phyloP scores from a whole-genome alignment of 1,140 invertebrate species.

The Pogonus chalceus region DNA sequence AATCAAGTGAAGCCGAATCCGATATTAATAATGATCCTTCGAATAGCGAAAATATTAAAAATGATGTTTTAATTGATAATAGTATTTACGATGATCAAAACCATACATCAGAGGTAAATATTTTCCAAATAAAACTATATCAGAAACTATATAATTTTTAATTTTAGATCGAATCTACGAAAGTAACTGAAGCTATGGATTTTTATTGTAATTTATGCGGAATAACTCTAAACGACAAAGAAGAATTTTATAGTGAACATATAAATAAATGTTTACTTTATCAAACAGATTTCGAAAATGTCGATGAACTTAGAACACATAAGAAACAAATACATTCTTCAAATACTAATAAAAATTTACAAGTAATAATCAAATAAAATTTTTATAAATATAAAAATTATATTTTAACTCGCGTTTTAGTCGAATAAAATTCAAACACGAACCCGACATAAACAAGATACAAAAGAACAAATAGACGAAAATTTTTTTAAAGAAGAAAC shows the following conservation, averaged over 20 bases:
- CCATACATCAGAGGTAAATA: not conserved
- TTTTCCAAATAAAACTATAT: slow-evolving; percentile 1
- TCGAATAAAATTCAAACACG: not conserved
- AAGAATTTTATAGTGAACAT: slow-evolving; percentile 40
- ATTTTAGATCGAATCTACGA: slow-evolving; percentile 12
- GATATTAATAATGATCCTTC: slow-evolving; percentile 5
- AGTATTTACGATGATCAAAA: slow-evolving; percentile 11
- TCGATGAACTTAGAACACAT: slow-evolving; percentile 36
- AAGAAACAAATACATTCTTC: slow-evolving; percentile 31
- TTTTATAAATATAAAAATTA: no score
- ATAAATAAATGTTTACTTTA: slow-evolving; percentile 39
- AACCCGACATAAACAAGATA: not conserved
- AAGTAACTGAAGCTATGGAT: slow-evolving; percentile 4
- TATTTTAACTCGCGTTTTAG: no score
- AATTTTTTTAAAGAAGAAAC: slow-evolving; percentile 5
- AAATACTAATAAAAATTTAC: not conserved
- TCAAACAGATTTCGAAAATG: slow-evolving; percentile 36
- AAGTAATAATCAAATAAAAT: not conserved
- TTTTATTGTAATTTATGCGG: slow-evolving; percentile 44
- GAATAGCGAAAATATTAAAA: not conserved
- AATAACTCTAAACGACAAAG: slow-evolving; percentile 38
- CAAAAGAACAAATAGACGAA: not conserved
- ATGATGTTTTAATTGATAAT: slow-evolving; percentile 1
- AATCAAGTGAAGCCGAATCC: slow-evolving; percentile 1
- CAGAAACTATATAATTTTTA: slow-evolving; percentile 8